phyloP scores from a whole-genome alignment of 2,888 invertebrate genomes.

The Ernsta delagoae region DNA sequence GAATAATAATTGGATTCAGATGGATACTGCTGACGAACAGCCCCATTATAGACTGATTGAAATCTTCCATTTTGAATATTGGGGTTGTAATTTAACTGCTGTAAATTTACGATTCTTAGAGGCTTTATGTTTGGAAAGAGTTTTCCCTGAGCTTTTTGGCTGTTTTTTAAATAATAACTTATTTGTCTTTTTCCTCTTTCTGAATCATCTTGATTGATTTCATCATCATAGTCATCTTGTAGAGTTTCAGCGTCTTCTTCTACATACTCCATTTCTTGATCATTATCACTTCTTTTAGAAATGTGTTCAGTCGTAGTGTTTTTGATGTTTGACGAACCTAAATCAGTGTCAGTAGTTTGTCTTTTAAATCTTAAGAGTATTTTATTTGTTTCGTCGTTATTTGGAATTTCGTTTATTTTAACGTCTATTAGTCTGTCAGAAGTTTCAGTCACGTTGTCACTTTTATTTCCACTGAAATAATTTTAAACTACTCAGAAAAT shows the following conservation, averaged over 20 bases:
- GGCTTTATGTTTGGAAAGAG: constrained; percentile 65
- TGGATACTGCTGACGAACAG: constrained; percentile 53
- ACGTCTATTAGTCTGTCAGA: constrained; percentile 73
- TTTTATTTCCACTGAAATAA: constrained; percentile 75
- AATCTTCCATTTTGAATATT: constrained; percentile 60
- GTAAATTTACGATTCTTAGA: constrained; percentile 59
- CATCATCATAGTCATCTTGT: constrained; percentile 50
- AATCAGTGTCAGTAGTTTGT: constrained; percentile 50
- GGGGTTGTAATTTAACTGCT: constrained; percentile 59
- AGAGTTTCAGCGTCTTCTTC: constrained; percentile 52
- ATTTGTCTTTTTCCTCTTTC: constrained; percentile 80
- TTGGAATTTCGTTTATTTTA: constrained; percentile 66
- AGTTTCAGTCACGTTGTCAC: constrained; percentile 72
- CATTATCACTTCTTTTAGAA: constrained; percentile 62
- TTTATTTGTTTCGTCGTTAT: constrained; percentile 58
- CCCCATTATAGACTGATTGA: constrained; percentile 54
- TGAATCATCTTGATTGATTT: constrained; percentile 57
- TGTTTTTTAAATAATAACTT: constrained; percentile 70
- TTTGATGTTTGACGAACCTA: constrained; percentile 48
- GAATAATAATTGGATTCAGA: constrained; percentile 57
- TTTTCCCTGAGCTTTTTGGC: constrained; percentile 61
- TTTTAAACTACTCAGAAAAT: constrained; percentile 53
- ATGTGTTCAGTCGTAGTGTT: constrained; percentile 50
- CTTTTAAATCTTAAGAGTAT: constrained; percentile 63
- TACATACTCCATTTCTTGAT: constrained; percentile 67